Evolutionary conservation across 2,797 vertebrate genomes (phyloP), one percentile per base, ranked within the genome.

Genomic region (Pitangus sulphuratus): DNA sequence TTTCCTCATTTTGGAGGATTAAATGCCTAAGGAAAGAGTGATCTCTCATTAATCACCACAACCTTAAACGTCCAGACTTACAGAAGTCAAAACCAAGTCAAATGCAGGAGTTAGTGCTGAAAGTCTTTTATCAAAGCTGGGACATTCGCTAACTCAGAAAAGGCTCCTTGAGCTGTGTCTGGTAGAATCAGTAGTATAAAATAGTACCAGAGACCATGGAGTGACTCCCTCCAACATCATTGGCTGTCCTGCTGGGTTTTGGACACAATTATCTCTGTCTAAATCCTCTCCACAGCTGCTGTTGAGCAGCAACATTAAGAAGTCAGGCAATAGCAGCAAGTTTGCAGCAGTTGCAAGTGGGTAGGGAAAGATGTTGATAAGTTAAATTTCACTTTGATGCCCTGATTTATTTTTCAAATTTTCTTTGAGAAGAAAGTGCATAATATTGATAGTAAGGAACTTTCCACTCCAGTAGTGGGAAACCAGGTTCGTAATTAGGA

Each of bases 371-470:
- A 51, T 28, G 12, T 33, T 35, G 25, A 2, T 26, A 72, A 56
- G 9, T 64, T 39, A 76, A 20, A 69, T 93, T 97, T 97, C 85
- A 83, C 61, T 95, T 87, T 81, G 69, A 95, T 90, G 76, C 80
- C n/a, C 47, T 97, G 80, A 94, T 95, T 60, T 60, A 35, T 58
- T 69, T 92, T 84, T 56, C 4, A 3, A 18, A 54, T 83, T 83
- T 80, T 86, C 20, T 54, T 87, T 68, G 45, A 80, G 51, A 78
- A 61, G 17, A 35, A 96, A 95, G 62, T 94, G 39, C 24, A 8
- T 91, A 94, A 95, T 95, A 96, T 77, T 93, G 77, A 85, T 95
- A 65, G 40, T 89, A 95, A 93, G 51, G 95, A 97, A 89, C 13
- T 94, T 96, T 96, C 93, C 45, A 53, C 87, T 83, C 89, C 93